These are phyloP conservation scores for Pyrocephalus nanus DNA, from an alignment of 2,797 vertebrate genomes.

Conservation along the genomic window DNA sequence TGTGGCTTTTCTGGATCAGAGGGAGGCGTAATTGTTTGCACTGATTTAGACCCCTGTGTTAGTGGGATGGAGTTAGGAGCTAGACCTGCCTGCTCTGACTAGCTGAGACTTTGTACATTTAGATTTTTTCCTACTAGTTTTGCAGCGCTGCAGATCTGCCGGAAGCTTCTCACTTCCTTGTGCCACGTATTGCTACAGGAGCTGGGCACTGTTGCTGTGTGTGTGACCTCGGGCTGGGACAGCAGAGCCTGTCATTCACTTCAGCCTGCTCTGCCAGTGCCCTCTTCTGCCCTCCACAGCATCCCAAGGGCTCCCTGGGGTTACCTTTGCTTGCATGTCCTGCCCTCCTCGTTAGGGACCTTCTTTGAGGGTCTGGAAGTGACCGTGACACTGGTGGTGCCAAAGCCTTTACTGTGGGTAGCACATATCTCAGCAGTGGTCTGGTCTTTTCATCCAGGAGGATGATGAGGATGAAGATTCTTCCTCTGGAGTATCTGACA, in stretches of 20 bases:
- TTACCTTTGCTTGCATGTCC: background rate
- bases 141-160: background rate
- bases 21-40: background rate
- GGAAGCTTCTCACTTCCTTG: background rate
- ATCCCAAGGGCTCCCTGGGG: background rate
- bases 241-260: background rate
- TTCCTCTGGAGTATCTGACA: conserved; percentile 88
- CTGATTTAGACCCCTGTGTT: background rate
- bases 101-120: background rate
- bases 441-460: conserved; percentile 67
- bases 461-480: conserved; percentile 81
- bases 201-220: background rate
- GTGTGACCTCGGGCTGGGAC: background rate
- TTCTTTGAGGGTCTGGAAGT: background rate
- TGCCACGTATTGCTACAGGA: background rate
- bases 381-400: accelerated
- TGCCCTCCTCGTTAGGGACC: background rate
- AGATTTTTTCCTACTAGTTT: background rate
- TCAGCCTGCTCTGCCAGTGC: background rate
- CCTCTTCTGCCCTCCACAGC: background rate
- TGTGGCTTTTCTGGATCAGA: background rate
- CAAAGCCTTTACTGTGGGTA: background rate
- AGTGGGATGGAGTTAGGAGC: background rate
- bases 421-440: background rate
- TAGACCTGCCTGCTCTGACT: background rate